Evolutionary conservation across 1,140 invertebrate species (phyloP), one percentile per base, ranked within the genome.

Genomic region (Geopemphigus sp.): DNA sequence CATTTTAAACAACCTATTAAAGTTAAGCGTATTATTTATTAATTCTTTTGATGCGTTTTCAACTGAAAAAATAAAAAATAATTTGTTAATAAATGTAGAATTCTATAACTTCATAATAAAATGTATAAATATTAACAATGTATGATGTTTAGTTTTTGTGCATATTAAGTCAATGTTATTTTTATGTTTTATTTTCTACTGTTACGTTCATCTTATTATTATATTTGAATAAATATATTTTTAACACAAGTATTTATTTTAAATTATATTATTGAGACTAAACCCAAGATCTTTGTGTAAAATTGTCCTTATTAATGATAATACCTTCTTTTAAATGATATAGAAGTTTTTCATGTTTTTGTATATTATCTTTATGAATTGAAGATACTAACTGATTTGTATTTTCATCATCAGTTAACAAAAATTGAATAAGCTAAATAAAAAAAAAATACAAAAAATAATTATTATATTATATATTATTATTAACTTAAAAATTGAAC

Each of bases 291-390:
- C n/a, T n/a, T n/a, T n/a, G 1, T n/a, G 19, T 64, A 39, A 64
- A 63, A 22, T n/a, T 39, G 19, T 45, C 39, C 22, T 24, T 26
- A 26, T 26, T 70, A 53, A 26, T 50, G 32, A 57, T 57, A 39
- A 11, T 78, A 78, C 74, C 74, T 50, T 78, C 57, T 59, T 24
- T 63, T 61, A 78, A 78, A 78, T 78, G 6, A 63, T 17, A 19
- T 5, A 78, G 24, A 47, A 61, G 24, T 26, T 78, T 22, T 78
- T 78, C 15, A 11, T 26, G n/a, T 47, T 57, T 78, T 29, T 63
- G n/a, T 29, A 61, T 6, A 63, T 26, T 59, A 47, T 61, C 57
- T 19, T 78, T 63, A 63, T 61, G 56, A 47, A 26, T 29, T 61
- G 57, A 63, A 26, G 74, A 47, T 26, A 78, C 22, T 50, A 78